Percentiles rank a stretch among this genome's conserved stretches.
Conservation (phyloP, 2,888 invertebrate genomes). For the Hololepta plana region DNA sequence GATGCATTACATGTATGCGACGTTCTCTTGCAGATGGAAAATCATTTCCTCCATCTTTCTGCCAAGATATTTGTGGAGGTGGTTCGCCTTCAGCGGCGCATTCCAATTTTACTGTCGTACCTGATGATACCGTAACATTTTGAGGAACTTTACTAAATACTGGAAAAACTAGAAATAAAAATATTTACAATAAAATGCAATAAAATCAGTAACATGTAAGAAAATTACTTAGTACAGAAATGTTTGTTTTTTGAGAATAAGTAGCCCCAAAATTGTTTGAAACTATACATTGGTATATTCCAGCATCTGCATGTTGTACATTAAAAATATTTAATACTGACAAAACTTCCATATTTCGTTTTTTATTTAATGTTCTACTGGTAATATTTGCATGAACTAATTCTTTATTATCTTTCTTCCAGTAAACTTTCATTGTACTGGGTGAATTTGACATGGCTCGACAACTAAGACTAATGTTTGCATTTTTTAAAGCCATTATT, state of each 20-base stretch:
- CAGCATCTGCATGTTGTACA: constrained; percentile 65
- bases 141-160: constrained; percentile 67
- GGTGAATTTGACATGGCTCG: constrained; percentile 64
- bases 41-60: constrained; percentile 82
- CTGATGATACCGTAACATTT: constrained; percentile 70
- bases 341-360: constrained; percentile 44
- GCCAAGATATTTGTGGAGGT: constrained; percentile 73
- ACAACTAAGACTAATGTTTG: constrained; percentile 65
- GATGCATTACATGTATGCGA: constrained; percentile 81
- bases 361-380: no score
- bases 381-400: constrained; percentile 21
- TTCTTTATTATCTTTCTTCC: constrained; percentile 74
- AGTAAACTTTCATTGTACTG: constrained; percentile 58
- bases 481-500: constrained; percentile 74
- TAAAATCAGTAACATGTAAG: constrained; percentile 3
- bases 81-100: constrained; percentile 86
- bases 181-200: constrained; percentile 1
- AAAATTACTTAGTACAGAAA: constrained; percentile 61
- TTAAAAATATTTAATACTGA: constrained; percentile 57
- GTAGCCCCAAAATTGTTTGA: constrained; percentile 77
- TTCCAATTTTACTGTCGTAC: constrained; percentile 71
- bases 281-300: constrained; percentile 85
- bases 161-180: constrained; percentile 49
- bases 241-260: constrained; percentile 70
- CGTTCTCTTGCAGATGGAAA: constrained; percentile 90